These are phyloP conservation scores for Oreochromis niloticus DNA, from an alignment of 2,113 vertebrate species.

Conservation along the genomic window DNA sequence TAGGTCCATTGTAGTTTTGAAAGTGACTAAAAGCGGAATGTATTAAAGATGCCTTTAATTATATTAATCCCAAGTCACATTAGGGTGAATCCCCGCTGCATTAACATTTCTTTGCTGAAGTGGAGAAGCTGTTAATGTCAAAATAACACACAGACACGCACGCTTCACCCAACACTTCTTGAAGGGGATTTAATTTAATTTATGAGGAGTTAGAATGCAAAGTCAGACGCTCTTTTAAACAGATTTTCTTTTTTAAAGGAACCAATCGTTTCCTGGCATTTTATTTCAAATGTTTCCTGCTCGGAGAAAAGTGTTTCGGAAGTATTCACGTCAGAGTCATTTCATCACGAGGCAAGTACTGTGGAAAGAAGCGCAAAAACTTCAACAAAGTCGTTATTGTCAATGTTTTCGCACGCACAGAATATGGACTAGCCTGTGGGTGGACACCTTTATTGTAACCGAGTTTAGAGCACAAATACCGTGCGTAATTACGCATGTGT, in stretches of 20 bases:
- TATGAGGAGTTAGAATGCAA: neutral
- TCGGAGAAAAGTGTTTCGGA: neutral
- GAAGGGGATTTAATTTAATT: neutral
- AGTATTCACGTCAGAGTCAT: neutral
- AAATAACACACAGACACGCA: neutral
- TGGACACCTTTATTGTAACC: neutral
- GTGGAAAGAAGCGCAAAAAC: neutral
- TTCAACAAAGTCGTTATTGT: neutral
- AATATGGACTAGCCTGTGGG: neutral
- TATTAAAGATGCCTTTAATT: neutral
- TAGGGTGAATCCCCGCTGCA: neutral
- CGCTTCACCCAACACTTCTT: neutral
- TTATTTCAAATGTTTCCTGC: neutral
- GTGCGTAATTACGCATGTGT: conserved; percentile 27
- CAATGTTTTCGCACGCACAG: neutral
- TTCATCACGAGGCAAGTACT: neutral
- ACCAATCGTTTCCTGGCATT: neutral
- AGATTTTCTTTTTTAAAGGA: neutral
- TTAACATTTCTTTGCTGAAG: neutral
- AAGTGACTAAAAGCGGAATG: neutral
- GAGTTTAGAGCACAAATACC: neutral
- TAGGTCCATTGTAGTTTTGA: neutral
- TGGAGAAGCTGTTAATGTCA: neutral
- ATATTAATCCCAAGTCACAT: neutral
- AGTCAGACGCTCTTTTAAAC: neutral